A percentile compares a stretch with the other conserved stretches of the same genome.
These are phyloP conservation scores for Calycopis cecrops DNA, from an alignment of 1,140 invertebrate genomes.

Conservation along the genomic window DNA sequence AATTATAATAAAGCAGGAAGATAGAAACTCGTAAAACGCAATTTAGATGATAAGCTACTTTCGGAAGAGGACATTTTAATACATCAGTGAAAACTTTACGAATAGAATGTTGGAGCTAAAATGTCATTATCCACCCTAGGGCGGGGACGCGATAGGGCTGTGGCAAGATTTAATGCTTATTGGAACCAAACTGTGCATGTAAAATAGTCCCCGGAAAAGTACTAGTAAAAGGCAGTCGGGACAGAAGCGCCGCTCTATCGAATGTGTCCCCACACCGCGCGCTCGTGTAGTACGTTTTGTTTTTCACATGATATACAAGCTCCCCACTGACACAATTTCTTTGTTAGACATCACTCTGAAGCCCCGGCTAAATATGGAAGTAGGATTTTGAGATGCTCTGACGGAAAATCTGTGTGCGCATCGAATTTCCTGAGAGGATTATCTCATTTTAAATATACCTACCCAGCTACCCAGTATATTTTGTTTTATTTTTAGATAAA, in stretches of 20 bases:
- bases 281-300: constrained; percentile 13
- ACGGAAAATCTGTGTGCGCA: neutral
- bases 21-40: too few relatives aligned
- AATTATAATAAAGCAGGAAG: too few relatives aligned
- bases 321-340: constrained; percentile 50
- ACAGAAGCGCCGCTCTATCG: constrained; percentile 7
- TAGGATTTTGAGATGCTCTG: constrained; percentile 23
- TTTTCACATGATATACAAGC: constrained; percentile 22
- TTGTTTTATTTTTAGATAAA: too few relatives aligned
- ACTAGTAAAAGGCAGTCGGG: constrained; percentile 13
- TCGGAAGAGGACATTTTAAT: constrained; percentile 12
- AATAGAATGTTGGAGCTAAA: constrained; percentile 19
- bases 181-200: constrained; percentile 15
- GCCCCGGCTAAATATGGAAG: constrained; percentile 29
- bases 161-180: constrained; percentile 19
- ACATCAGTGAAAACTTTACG: constrained; percentile 16
- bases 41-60: neutral
- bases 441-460: too few relatives aligned
- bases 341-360: constrained; percentile 43
- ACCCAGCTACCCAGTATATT: too few relatives aligned
- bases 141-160: constrained; percentile 12
- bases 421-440: neutral
- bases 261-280: constrained; percentile 3
- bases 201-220: constrained; percentile 14
- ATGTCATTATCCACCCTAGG: constrained; percentile 18